Evolutionary conservation across 1,140 invertebrate genomes (phyloP), one percentile per base, ranked within the genome.

Genomic region (Phocides pigmalion): DNA sequence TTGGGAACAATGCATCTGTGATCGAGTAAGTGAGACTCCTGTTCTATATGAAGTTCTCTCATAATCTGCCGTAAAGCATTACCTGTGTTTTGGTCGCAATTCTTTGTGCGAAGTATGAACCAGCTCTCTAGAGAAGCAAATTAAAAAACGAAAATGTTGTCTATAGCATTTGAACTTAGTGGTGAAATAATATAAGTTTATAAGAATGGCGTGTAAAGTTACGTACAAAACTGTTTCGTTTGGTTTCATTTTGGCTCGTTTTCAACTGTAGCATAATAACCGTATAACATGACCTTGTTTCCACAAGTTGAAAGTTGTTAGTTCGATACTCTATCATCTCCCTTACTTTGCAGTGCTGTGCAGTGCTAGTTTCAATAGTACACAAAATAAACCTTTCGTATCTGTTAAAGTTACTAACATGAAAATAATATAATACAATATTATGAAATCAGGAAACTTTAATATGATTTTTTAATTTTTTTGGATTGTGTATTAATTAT

Each of bases 201-300:
- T 1, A 4, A 14, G 9, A 12, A 14, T 39, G 4, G 35, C 11
- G 8, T 32, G 11, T 4, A 4, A 39, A 14, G 14, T 39, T 39
- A 39, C 12, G 12, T 14, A 3, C 35, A 39, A 39, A 39, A 39
- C 9, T 39, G 35, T 14, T 39, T 14, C 35, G 35, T 39, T 14
- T 14, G 9, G 14, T 39, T 39, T 12, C 35, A 4, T 39, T 39
- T 39, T 39, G 35, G 35, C 35, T 5, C 35, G 35, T 14, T 39
- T 39, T 39, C 35, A 39, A 39, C 35, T 39, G 12, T 39, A 39
- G 35, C 35, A 39, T 39, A 39, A 39, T 39, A 39, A 39, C 35
- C 2, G 35, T 39, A 39, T 39, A 39, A 39, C 35, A 14, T 39
- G 35, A 39, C 35, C 35, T 39, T 39, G 35, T 39, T 39, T 39